Evolutionary conservation across 2,888 invertebrate species (phyloP).

Genomic region (Exephanes ischioxanthus): DNA sequence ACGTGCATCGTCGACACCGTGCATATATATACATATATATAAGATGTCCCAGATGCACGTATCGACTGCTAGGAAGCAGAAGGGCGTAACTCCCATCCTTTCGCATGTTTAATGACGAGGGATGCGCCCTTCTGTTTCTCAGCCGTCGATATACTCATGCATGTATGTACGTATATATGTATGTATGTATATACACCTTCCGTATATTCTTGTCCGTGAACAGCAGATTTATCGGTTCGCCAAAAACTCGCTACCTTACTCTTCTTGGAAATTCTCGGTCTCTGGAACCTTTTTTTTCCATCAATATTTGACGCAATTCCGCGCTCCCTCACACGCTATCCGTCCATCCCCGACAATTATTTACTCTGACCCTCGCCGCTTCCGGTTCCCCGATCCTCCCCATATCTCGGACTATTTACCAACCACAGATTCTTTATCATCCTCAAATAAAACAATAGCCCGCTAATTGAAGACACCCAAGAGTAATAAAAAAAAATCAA

Average conservation of each 20-base stretch:
- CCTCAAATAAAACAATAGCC: neutral
- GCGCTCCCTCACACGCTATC: neutral
- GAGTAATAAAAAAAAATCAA: neutral
- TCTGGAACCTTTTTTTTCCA: conserved; percentile 45
- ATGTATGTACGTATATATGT: neutral
- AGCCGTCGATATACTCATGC: neutral
- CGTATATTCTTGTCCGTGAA: conserved; percentile 73
- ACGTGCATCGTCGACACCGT: conserved; percentile 32
- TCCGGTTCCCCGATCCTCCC: conserved; percentile 23
- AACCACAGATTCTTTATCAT: conserved; percentile 4
- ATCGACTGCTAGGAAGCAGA: neutral
- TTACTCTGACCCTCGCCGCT: conserved; percentile 56
- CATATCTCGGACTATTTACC: conserved; percentile 41
- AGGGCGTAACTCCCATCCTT: neutral
- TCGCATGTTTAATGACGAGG: neutral
- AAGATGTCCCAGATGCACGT: neutral
- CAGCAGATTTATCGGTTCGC: conserved; percentile 64
- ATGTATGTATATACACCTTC: neutral
- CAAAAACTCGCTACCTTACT: conserved; percentile 58
- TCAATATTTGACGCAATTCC: conserved; percentile 53
- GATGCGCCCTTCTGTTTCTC: neutral
- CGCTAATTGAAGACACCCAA: conserved; percentile 6
- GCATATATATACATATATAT: conserved; percentile 21
- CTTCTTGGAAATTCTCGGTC: conserved; percentile 61
- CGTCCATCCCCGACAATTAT: conserved; percentile 47